phyloP scores from a whole-genome alignment of 2,797 vertebrate genomes.

The Sebastiscus tertius region DNA sequence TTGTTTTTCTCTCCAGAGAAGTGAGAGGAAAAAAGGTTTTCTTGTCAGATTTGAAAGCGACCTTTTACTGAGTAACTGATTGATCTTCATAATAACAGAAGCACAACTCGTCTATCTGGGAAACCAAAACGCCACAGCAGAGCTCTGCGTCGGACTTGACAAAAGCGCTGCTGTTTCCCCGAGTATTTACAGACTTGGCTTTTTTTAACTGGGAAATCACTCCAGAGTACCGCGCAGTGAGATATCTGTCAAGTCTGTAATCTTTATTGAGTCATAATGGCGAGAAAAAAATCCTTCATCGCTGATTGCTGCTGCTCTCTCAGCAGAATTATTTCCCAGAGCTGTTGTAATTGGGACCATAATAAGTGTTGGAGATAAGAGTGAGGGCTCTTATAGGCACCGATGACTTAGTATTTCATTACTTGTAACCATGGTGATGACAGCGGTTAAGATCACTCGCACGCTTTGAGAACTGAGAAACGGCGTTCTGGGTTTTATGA shows the following conservation, averaged over 20 bases:
- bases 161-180: slow-evolving; percentile 15
- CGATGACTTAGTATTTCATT: slow-evolving; percentile 48
- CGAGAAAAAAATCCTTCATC: slow-evolving; percentile 39
- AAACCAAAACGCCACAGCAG: not conserved
- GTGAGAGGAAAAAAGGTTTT: not conserved
- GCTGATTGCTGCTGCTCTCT: slow-evolving; percentile 50
- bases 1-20: slow-evolving; percentile 8
- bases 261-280: slow-evolving; percentile 58
- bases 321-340: slow-evolving; percentile 60
- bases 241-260: slow-evolving; percentile 46
- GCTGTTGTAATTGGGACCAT: slow-evolving; percentile 57
- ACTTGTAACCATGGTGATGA: slow-evolving; percentile 35
- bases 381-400: slow-evolving; percentile 20
- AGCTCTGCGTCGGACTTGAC: not conserved
- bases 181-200: slow-evolving; percentile 17
- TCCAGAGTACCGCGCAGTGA: slow-evolving; percentile 25
- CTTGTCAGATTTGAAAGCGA: not conserved
- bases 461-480: not conserved
- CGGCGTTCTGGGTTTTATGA: slow-evolving; percentile 14
- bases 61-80: slow-evolving; percentile 1
- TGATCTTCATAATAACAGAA: slow-evolving; percentile 35
- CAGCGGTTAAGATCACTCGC: slow-evolving; percentile 30
- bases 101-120: slow-evolving; percentile 5
- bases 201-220: slow-evolving; percentile 13
- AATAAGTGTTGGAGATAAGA: slow-evolving; percentile 58